Evolutionary conservation across 1,140 invertebrate species (phyloP), one percentile per base, ranked within the genome.

Genomic region (Calliopsis andreniformis): DNA sequence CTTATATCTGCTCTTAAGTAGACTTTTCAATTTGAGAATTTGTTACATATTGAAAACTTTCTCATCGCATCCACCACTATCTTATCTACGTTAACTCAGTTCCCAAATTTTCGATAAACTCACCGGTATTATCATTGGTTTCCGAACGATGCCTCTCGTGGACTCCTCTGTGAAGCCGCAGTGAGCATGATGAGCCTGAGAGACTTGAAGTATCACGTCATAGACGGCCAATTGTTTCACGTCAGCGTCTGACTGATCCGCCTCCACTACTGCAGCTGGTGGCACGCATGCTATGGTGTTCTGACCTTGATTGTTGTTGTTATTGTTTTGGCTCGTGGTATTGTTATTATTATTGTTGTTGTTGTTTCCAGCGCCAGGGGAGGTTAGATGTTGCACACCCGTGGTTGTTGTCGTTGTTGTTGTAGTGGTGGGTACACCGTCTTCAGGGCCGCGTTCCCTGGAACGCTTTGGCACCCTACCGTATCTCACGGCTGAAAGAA

Each of bases 391-490:
- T 51, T 90, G 89, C 23, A 84, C 83, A 32, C 82, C 85, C n/a
- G 87, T 87, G 10, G 85, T 84, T 7, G 92, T 89, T 20, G 90
- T 89, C 25, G 88, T 88, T 39, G 88, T 86, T 47, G 87, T 84
- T 49, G 85, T 87, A 63, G 89, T 89, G 49, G 90, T 90, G 47
- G 86, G 86, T 68, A 89, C 82, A 43, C 90, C 61, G 72, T 93
- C 92, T 76, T 93, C 92, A 25, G 93, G 94, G 80, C 95, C 94
- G 69, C 95, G 94, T 90, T 98, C 97, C 80, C 98, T 94, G 23
- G 97, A 96, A 84, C 98, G 94, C 92, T 99, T 99, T 56, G 98
- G 98, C 72, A 99, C 98, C 69, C 98, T 94, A 58, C 98, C 98
- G 93, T 99, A 99, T 86, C 98, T 93, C 56, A 99, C 98, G 88